These are phyloP conservation scores for Meleagris gallopavo DNA, from an alignment of 2,113 vertebrate species.

Conservation along the genomic window DNA sequence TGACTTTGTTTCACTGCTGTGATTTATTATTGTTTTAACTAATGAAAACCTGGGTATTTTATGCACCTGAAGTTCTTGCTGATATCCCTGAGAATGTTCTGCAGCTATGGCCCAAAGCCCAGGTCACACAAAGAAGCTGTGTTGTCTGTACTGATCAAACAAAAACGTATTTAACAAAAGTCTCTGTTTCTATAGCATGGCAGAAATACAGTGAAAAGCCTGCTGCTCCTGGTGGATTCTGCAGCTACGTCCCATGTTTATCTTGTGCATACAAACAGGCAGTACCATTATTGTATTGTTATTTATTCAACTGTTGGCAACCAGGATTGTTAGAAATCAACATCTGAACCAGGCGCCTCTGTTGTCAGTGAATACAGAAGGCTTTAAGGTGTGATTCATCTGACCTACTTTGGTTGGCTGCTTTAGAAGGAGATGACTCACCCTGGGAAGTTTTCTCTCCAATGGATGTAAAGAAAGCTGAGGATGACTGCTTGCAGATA, in stretches of 20 bases:
- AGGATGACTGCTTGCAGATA: background rate
- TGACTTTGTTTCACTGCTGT: background rate
- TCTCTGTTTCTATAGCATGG: background rate
- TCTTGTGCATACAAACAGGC: background rate
- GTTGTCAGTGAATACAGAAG: background rate
- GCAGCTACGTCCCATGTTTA: background rate
- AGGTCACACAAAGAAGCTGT: background rate
- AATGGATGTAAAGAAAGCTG: background rate
- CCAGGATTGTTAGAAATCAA: background rate
- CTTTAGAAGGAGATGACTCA: background rate
- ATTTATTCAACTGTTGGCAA: background rate
- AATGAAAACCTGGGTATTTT: background rate
- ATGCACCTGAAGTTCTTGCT: background rate
- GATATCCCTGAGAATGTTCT: background rate
- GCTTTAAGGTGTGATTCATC: constrained; percentile 21
- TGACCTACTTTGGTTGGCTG: constrained; percentile 9
- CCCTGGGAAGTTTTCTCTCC: background rate
- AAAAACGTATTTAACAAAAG: background rate
- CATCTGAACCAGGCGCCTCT: background rate
- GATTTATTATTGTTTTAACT: background rate
- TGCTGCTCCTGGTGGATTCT: background rate
- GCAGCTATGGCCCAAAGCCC: background rate
- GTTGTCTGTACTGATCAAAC: background rate
- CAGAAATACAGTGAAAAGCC: background rate
- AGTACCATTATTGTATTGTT: background rate